Evolutionary conservation across 2,797 vertebrate genomes (phyloP), one percentile per base, ranked within the genome.

Genomic region (Emydoidea blandingii): DNA sequence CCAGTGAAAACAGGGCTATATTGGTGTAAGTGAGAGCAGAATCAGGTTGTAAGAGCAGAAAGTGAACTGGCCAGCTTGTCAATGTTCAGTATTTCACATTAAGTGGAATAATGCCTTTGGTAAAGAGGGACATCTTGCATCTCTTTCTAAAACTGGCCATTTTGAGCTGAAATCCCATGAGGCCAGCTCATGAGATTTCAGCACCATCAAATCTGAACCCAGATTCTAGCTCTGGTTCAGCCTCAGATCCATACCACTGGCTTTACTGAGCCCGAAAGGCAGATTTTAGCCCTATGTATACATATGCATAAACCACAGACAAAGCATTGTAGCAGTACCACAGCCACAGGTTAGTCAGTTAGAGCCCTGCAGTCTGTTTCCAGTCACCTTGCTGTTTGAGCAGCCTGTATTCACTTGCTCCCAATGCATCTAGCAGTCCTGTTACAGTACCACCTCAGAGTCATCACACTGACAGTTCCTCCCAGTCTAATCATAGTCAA

Each of bases 401-500:
- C 47, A 89, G 27, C 74, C 59, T 57, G 15, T 2, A 86, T 74
- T 50, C 87, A 37, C n/a, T 76, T 76, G 31, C 44, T 87, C 78
- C 52, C 37, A 29, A 37, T 83, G 41, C 3, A 79, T 68, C 72
- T 84, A 90, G 12, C 47, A 90, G 50, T 93, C 9, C 4, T 37
- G 47, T 3, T 92, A 59, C 1, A 90, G 3, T 79, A 49, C 72
- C 10, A 74, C 31, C 74, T 84, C 37, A 37, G 59, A 47, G 47
- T 65, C 87, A 90, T 85, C 72, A 81, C 11, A 19, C 37, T 93
- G 25, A 57, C 18, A 87, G n/a, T 79, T 95, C 53, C 65, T 41
- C 12, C 65, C 81, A 96, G 52, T 91, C 59, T 89, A 83, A 95
- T 94, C 65, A 86, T 50, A n/a, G 49, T 47, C 10, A 84, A 27